phyloP scores from a whole-genome alignment of 1,140 invertebrate species.

The Dufourea novaeangliae region DNA sequence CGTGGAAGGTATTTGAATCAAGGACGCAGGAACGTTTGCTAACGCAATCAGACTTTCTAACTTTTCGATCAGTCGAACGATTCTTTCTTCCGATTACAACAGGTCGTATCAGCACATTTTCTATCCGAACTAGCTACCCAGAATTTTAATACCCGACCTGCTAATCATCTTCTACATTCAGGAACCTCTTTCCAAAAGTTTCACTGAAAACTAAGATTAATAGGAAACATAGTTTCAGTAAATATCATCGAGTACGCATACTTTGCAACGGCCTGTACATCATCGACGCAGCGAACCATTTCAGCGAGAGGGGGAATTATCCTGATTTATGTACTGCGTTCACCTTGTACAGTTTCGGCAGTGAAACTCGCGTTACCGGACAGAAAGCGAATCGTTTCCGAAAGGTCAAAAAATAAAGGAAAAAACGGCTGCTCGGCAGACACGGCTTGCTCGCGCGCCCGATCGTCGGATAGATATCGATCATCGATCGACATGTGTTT shows the following conservation, averaged over 20 bases:
- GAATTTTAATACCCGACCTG: too few relatives aligned
- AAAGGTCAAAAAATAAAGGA: conserved; percentile 36
- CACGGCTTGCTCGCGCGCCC: too few relatives aligned
- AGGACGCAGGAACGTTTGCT: too few relatives aligned
- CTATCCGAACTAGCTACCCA: background rate
- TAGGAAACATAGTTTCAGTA: too few relatives aligned
- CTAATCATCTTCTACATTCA: too few relatives aligned
- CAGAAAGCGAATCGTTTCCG: conserved; percentile 1
- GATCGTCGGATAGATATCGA: conserved; percentile 31
- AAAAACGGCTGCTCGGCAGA: too few relatives aligned
- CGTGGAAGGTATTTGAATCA: background rate
- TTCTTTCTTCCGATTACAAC: background rate
- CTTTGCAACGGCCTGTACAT: background rate
- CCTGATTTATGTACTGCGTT: conserved; percentile 12
- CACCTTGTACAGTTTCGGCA: conserved; percentile 10
- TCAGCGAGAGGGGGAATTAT: background rate
- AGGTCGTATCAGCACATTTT: background rate
- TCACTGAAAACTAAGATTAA: too few relatives aligned
- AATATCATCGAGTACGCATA: too few relatives aligned
- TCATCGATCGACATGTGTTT: conserved; percentile 6
- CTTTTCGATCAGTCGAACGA: background rate
- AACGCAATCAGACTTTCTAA: conserved; percentile 4
- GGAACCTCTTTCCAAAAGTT: too few relatives aligned
- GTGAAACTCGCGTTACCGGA: background rate
- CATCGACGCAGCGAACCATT: background rate